A percentile compares a stretch with the other conserved stretches of the same genome.
These are phyloP conservation scores for Pogonocherus hispidulus DNA, from an alignment of 2,888 invertebrate species.

Conservation along the genomic window DNA sequence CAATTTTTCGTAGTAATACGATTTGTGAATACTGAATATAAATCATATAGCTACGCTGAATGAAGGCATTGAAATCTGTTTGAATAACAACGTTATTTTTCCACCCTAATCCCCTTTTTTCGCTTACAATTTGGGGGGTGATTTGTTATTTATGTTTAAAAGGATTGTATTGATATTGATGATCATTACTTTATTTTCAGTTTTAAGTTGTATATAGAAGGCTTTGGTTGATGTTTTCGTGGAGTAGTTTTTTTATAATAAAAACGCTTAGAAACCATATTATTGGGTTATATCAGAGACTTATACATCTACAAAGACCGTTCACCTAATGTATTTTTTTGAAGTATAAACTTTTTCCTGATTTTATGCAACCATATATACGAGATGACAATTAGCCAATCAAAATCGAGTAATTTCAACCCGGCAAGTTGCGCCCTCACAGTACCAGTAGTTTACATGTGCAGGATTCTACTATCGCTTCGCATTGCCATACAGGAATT, in stretches of 20 bases:
- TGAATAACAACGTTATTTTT: constrained; percentile 28
- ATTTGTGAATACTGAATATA: constrained; percentile 32
- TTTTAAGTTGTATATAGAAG: constrained; percentile 5
- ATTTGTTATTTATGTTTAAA: constrained; percentile 21
- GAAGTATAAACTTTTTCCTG: no score
- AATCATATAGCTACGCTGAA: constrained; percentile 26
- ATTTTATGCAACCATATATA: no score
- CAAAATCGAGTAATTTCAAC: no score
- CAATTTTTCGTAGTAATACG: background rate
- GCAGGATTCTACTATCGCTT: no score
- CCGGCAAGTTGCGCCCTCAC: no score
- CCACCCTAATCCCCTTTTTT: constrained; percentile 17
- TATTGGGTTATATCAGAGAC: no score
- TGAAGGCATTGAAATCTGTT: constrained; percentile 28
- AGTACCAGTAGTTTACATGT: no score
- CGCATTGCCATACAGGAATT: no score
- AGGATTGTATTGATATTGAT: background rate
- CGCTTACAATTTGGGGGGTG: constrained; percentile 4
- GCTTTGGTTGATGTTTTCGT: background rate
- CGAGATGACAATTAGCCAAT: no score
- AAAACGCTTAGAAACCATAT: background rate
- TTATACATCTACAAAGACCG: no score
- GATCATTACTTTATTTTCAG: constrained; percentile 24
- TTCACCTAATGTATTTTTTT: no score
- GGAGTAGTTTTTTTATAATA: background rate